phyloP scores from a whole-genome alignment of 2,113 vertebrate genomes.

The Perognathus longimembris region DNA sequence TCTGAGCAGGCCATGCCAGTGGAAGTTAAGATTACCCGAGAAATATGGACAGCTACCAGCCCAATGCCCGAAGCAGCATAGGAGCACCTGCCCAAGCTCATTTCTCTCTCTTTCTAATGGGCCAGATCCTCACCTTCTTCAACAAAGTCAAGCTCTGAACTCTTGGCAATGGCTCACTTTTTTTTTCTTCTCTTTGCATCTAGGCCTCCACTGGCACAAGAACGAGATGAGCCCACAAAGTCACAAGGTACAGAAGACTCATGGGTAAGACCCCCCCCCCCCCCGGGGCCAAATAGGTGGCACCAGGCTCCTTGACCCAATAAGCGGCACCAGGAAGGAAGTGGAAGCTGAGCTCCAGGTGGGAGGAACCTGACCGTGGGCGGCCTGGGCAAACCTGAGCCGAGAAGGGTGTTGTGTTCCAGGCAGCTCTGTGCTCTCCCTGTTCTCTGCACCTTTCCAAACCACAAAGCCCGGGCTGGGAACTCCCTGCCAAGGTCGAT shows the following conservation, averaged over 20 bases:
- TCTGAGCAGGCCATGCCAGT: neutral
- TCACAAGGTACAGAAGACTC: neutral
- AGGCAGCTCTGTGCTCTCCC: conserved; percentile 19
- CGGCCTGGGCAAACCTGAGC: neutral
- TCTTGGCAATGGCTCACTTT: neutral
- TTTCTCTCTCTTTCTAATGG: neutral
- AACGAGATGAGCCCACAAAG: neutral
- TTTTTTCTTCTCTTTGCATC: neutral
- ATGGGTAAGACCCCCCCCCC: neutral
- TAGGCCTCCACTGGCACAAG: neutral
- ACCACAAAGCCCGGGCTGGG: conserved; percentile 61
- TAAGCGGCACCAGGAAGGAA: neutral
- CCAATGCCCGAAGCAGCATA: neutral
- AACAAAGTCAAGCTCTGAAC: too few species aligned
- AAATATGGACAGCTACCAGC: neutral
- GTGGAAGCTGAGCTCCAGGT: neutral
- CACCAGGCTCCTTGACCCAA: neutral
- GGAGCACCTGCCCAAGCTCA: too few species aligned
- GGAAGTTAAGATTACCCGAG: neutral
- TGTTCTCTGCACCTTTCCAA: conserved; percentile 55
- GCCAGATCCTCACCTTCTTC: neutral
- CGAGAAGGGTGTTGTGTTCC: neutral
- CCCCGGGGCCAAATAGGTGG: neutral
- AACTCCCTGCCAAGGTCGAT: conserved; percentile 39
- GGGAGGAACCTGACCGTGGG: neutral